phyloP scores from a whole-genome alignment of 2,113 vertebrate genomes.

The Casuarius casuarius region DNA sequence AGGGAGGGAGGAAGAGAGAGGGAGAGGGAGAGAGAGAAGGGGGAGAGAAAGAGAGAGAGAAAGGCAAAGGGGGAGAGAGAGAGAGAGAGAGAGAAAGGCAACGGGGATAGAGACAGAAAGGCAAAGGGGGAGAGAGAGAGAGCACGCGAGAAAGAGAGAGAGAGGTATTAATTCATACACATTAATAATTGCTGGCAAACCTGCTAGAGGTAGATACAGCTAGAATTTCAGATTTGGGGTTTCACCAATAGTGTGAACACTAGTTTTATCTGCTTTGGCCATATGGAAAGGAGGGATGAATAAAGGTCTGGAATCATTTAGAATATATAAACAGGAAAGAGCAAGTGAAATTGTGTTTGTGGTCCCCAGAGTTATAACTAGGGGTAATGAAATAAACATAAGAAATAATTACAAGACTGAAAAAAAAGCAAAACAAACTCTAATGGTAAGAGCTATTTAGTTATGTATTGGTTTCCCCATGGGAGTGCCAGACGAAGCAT shows the following conservation, averaged over 20 bases:
- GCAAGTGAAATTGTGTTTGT: constrained; percentile 10
- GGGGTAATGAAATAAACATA: constrained; percentile 12
- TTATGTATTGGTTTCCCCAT: background rate
- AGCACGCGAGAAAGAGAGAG: too few species aligned
- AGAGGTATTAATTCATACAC: background rate
- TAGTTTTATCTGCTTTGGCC: background rate
- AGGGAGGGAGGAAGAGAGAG: too few species aligned
- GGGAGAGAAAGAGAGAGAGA: too few species aligned
- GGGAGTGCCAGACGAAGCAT: background rate
- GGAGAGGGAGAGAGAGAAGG: too few species aligned
- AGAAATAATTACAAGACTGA: background rate
- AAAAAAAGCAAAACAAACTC: background rate
- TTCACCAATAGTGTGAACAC: background rate
- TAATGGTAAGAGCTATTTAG: background rate
- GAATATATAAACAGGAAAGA: constrained; percentile 20
- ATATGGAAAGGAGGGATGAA: background rate
- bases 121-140: too few species aligned
- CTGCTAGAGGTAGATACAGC: background rate
- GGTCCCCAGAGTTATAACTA: constrained; percentile 4
- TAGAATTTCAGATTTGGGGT: background rate
- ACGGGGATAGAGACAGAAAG: too few species aligned
- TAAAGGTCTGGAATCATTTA: background rate
- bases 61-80: too few species aligned
- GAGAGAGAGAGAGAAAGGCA: too few species aligned
- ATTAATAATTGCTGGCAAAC: background rate